Conservation (phyloP, 37 sponge, comb jelly and placozoan genomes). For the Sycon ciliatum region DNA sequence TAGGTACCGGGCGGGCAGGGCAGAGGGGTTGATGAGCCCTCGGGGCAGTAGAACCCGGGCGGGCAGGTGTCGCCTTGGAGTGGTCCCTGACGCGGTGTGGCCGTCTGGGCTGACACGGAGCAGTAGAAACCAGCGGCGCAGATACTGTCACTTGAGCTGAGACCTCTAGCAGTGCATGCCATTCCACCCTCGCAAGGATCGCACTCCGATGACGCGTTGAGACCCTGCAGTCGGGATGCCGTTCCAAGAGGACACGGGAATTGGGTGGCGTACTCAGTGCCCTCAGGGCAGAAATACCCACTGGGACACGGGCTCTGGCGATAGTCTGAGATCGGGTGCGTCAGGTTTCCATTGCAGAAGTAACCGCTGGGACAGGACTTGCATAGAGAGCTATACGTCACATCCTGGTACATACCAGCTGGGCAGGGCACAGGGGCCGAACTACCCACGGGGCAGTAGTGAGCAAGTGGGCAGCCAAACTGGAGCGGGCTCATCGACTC, state of each 20-base stretch:
- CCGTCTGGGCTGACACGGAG: background rate
- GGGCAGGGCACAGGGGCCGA: background rate
- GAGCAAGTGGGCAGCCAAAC: background rate
- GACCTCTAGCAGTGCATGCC: background rate
- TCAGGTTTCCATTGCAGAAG: slow-evolving; percentile 13
- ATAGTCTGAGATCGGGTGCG: slow-evolving; percentile 13
- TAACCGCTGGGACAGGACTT: slow-evolving; percentile 24
- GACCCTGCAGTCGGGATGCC: background rate
- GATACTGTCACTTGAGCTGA: background rate
- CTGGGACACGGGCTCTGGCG: slow-evolving; percentile 19
- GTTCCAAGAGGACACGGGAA: slow-evolving; percentile 13
- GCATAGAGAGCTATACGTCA: background rate
- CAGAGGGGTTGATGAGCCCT: background rate
- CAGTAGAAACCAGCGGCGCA: slow-evolving; percentile 35
- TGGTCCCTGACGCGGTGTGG: background rate
- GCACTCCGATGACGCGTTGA: background rate
- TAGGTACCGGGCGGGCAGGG: slow-evolving; percentile 33
- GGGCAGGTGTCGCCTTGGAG: slow-evolving; percentile 12
- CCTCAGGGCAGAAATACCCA: slow-evolving; percentile 28
- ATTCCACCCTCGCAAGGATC: background rate
- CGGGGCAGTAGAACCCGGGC: slow-evolving; percentile 41
- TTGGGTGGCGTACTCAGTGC: slow-evolving; percentile 16
- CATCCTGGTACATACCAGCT: slow-evolving; percentile 15
- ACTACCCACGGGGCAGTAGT: slow-evolving; percentile 13
- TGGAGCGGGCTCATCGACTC: background rate